Percentiles rank a stretch among this genome's conserved stretches.
phyloP scores from a whole-genome alignment of 2,113 vertebrate genomes.

The Trochalopteron elliotii region DNA sequence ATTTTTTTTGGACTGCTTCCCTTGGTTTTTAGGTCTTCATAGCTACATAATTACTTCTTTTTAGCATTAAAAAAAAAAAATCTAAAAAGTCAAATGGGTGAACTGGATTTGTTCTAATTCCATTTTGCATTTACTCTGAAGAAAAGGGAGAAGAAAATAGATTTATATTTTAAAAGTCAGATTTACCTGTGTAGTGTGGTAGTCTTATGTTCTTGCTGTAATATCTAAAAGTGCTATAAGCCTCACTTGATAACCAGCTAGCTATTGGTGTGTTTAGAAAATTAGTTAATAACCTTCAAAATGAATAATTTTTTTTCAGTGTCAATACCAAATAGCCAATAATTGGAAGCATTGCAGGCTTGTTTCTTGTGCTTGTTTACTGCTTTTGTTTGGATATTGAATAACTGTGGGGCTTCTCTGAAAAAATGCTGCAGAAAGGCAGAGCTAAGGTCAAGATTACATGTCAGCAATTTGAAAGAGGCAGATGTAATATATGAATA shows the following conservation, averaged over 20 bases:
- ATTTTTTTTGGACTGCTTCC: not conserved
- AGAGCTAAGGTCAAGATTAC: not conserved
- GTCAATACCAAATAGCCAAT: not conserved
- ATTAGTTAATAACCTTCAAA: not conserved
- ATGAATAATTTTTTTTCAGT: not conserved
- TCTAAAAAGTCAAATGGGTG: rapidly evolving
- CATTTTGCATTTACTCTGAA: not conserved
- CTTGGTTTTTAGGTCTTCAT: not conserved
- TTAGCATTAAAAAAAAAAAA: not conserved
- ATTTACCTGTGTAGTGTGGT: not conserved
- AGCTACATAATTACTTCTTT: not conserved
- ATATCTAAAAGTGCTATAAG: not conserved
- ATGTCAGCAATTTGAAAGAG: not conserved
- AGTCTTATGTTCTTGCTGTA: not conserved
- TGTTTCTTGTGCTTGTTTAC: not conserved
- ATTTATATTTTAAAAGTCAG: not conserved
- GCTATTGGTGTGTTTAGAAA: not conserved
- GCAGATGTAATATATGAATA: not conserved
- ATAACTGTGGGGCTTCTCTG: not conserved
- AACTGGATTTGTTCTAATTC: not conserved
- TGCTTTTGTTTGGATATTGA: not conserved
- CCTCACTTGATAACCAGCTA: not conserved
- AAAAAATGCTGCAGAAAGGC: not conserved
- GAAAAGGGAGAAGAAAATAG: not conserved
- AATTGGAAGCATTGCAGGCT: not conserved